Evolutionary conservation across 1,140 invertebrate species (phyloP), one percentile per base, ranked within the genome.

Genomic region (Paraescarpia echinospica): DNA sequence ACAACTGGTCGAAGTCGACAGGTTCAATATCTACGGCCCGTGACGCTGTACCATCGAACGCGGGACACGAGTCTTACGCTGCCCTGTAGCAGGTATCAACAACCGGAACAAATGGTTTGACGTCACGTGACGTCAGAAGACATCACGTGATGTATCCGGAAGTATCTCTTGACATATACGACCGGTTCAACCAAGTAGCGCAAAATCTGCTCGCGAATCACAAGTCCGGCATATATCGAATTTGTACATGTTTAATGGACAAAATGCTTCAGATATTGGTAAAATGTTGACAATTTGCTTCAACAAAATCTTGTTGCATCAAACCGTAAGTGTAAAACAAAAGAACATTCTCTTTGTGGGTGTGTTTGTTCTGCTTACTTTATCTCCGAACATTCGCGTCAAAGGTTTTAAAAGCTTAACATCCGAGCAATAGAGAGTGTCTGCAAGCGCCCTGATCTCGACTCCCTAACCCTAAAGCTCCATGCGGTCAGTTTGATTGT

Each of bases 41-140:
- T 31, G 33, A 9, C 35, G 48, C 31, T 4, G 33, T 41, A 91
- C 35, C 31, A n/a, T 41, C 90, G 33, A 35, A 91, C n/a, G 48
- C 35, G 33, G 35, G 31, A 41, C 90, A 91, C 31, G 31, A 9
- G 48, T n/a, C 31, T 33, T 41, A 33, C 51, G 18, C 90, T 33
- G 8, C 59, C 59, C 59, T 41, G 59, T 77, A 77, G 27, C 59
- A 77, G 59, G 59, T 27, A 77, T 77, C 59, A 6, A 18, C 59
- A 77, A 18, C 59, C 27, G 14, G 59, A 77, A 77, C 59, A 77
- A 77, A 77, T 77, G 59, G 59, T 12, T 77, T 77, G 59, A 77
- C 59, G 59, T 77, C 59, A 77, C 59, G 59, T 77, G 59, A 77
- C 59, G 59, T 77, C 59, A 77, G 59, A 77, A 77, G 59, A 77